These are phyloP conservation scores for Haliclystus octoradiatus DNA, from an alignment of 30 jellyfish, hydroid and myxozoan species.

Conservation along the genomic window DNA sequence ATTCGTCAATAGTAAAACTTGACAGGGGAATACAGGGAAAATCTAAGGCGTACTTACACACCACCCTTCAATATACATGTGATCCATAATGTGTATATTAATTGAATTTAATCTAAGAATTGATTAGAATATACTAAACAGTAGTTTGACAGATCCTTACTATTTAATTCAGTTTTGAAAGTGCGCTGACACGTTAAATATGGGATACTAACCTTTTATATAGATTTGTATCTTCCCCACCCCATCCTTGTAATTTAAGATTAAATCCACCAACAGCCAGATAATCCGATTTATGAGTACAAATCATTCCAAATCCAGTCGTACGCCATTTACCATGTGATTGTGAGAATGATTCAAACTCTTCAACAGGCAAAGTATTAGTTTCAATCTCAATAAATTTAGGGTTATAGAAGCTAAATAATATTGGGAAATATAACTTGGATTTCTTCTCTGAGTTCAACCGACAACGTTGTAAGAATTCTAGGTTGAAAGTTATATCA, in stretches of 20 bases:
- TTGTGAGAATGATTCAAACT: no score
- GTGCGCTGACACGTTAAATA: no score
- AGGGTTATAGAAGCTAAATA: constrained; percentile 77
- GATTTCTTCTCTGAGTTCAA: constrained; percentile 28
- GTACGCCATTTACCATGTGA: constrained; percentile 91
- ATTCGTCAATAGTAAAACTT: no score
- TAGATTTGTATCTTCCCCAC: constrained; percentile 83
- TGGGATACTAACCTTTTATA: constrained; percentile 56
- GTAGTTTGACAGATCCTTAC: no score
- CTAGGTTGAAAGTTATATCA: constrained; percentile 57
- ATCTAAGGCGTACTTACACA: no score
- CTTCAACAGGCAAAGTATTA: constrained; percentile 24
- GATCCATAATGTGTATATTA: no score
- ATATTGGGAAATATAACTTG: constrained; percentile 59
- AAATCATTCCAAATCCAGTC: constrained; percentile 82
- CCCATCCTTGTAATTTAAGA: constrained; percentile 81
- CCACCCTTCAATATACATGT: no score
- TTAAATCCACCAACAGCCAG: constrained; percentile 75
- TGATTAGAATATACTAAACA: no score
- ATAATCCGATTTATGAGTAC: constrained; percentile 58
- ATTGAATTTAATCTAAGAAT: no score
- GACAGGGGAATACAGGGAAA: no score
- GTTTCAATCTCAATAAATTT: constrained; percentile 13
- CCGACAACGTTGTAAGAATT: constrained; percentile 70
- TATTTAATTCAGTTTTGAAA: no score